Evolutionary conservation across 92 coral and sea anemone species (phyloP).

Genomic region (Meandrina meandrites): DNA sequence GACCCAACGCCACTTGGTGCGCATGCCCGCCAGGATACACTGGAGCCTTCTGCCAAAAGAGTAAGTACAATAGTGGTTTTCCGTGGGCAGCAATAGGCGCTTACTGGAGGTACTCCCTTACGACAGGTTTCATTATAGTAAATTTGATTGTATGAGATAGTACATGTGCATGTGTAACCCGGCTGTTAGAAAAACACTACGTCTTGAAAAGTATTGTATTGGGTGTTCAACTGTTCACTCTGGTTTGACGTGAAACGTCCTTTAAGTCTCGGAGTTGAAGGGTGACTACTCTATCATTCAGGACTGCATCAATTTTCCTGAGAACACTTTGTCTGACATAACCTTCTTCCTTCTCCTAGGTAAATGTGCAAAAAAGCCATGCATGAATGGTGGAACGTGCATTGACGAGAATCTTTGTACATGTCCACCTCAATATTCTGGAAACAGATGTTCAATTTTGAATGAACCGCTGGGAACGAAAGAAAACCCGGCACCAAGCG

Average conservation of each 20-base stretch:
- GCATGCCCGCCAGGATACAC: conserved; percentile 63
- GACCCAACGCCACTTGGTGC: conserved; percentile 50
- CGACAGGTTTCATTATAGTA: no score
- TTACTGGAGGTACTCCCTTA: no score
- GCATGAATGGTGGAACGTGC: conserved; percentile 79
- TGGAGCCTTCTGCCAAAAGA: conserved; percentile 65
- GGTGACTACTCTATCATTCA: no score
- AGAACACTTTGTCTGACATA: background rate
- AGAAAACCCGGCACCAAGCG: conserved; percentile 79
- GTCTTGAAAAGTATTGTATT: no score
- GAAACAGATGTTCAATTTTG: conserved; percentile 36
- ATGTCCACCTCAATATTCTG: no score
- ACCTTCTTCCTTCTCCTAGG: background rate
- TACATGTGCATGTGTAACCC: no score
- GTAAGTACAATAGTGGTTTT: conserved; percentile 29
- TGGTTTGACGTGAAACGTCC: background rate
- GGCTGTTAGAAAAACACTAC: no score
- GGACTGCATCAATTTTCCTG: no score
- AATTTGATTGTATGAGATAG: no score
- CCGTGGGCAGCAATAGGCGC: no score
- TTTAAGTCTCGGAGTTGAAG: no score
- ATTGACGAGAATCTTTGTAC: conserved; percentile 30
- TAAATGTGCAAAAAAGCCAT: conserved; percentile 44
- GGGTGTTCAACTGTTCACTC: background rate
- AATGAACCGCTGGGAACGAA: conserved; percentile 68